A percentile compares a stretch with the other conserved stretches of the same genome.
Conservation (phyloP, 2,113 vertebrate genomes). For the Lepus timidus region DNA sequence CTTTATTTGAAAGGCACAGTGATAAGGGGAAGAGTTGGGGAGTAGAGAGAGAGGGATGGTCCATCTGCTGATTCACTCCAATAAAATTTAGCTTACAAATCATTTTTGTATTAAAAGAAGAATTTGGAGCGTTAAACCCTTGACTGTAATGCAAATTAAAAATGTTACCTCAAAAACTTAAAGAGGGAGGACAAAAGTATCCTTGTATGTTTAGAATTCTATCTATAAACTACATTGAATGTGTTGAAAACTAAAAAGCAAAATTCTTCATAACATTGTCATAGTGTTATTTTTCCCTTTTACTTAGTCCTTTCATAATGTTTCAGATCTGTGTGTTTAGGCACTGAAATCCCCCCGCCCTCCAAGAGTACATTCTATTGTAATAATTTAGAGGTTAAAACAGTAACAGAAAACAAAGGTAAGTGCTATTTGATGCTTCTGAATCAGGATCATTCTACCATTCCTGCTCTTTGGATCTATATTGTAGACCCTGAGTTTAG, state of each 20-base stretch:
- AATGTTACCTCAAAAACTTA: too few species aligned
- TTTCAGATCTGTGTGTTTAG: background rate
- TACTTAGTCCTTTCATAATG: background rate
- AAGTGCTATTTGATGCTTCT: background rate
- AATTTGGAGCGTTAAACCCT: background rate
- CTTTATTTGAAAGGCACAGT: too few species aligned
- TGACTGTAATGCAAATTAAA: too few species aligned
- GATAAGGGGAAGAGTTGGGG: too few species aligned
- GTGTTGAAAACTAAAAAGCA: too few species aligned
- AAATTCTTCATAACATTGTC: too few species aligned
- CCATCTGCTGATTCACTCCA: too few species aligned
- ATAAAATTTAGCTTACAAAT: background rate
- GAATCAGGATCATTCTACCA: background rate
- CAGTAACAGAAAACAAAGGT: background rate
- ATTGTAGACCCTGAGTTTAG: background rate
- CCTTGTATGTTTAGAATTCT: too few species aligned
- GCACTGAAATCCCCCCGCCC: background rate
- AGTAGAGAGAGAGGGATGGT: too few species aligned
- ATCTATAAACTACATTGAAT: too few species aligned
- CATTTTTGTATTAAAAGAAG: background rate
- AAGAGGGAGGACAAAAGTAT: too few species aligned
- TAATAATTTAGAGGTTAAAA: background rate
- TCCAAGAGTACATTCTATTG: rapidly evolving
- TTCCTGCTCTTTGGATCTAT: background rate
- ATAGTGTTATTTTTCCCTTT: background rate